phyloP scores from a whole-genome alignment of 1,140 invertebrate species.

The Odontomachus brunneus region DNA sequence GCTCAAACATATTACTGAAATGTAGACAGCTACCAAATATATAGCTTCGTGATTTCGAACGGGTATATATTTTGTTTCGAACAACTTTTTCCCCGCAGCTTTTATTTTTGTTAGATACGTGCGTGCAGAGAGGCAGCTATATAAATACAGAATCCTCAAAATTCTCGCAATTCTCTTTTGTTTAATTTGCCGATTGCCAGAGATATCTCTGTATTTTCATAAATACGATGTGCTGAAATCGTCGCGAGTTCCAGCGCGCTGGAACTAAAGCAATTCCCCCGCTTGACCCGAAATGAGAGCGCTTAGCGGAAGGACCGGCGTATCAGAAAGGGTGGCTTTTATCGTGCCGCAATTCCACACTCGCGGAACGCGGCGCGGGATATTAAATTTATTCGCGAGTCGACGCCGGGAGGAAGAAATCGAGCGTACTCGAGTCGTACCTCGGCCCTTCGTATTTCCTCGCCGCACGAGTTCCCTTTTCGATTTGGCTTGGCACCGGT shows the following conservation, averaged over 20 bases:
- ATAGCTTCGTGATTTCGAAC: too few relatives aligned
- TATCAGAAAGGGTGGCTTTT: slow-evolving; percentile 35
- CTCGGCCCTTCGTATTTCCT: slow-evolving; percentile 23
- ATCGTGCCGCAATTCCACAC: slow-evolving; percentile 44
- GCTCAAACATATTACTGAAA: too few relatives aligned
- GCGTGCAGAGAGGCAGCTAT: too few relatives aligned
- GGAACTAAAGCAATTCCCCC: slow-evolving; percentile 19
- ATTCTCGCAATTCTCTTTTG: background rate
- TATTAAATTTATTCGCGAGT: slow-evolving; percentile 56
- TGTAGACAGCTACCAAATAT: too few relatives aligned
- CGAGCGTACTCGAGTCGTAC: slow-evolving; percentile 26
- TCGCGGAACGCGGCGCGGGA: slow-evolving; percentile 18
- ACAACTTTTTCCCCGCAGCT: too few relatives aligned
- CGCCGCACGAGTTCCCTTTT: slow-evolving; percentile 64
- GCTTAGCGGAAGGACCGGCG: slow-evolving; percentile 12
- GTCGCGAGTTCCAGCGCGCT: background rate
- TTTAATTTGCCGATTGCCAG: background rate
- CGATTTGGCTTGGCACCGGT: slow-evolving; percentile 66
- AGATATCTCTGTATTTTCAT: background rate
- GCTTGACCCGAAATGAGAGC: background rate
- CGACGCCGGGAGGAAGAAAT: slow-evolving; percentile 49
- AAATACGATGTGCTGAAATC: background rate
- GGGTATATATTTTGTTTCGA: too few relatives aligned
- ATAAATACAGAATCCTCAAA: too few relatives aligned
- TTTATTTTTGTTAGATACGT: too few relatives aligned